These are phyloP conservation scores for Scaptomyza cyrtandrae DNA, from an alignment of 2,888 invertebrate species.

Conservation along the genomic window DNA sequence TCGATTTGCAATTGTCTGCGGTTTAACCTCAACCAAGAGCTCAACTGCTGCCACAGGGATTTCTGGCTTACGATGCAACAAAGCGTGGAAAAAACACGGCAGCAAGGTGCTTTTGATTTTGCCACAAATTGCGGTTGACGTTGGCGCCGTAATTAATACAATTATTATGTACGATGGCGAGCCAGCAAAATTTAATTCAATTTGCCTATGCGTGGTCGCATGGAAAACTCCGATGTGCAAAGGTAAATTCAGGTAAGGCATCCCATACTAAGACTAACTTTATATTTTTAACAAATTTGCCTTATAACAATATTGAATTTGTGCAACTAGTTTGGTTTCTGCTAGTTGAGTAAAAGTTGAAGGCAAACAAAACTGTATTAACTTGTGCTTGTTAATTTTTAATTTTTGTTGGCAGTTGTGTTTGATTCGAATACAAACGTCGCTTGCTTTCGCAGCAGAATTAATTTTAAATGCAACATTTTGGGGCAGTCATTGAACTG, in stretches of 20 bases:
- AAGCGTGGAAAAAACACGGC: constrained; percentile 5
- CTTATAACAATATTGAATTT: not conserved
- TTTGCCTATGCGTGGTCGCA: constrained; percentile 10
- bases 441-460: constrained; percentile 18
- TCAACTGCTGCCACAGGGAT: constrained; percentile 12
- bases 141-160: constrained; percentile 39
- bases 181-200: constrained; percentile 11
- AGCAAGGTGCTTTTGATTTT: constrained; percentile 24
- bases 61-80: constrained; percentile 3
- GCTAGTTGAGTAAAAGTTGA: not conserved
- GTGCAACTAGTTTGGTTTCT: not conserved
- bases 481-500: constrained; percentile 42
- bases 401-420: not conserved
- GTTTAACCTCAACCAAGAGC: constrained; percentile 6
- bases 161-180: constrained; percentile 15
- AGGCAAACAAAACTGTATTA: not conserved
- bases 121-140: constrained; percentile 37
- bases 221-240: not conserved
- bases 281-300: no score
- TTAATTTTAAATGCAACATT: constrained; percentile 37
- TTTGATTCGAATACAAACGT: constrained; percentile 10
- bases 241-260: no score
- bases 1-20: constrained; percentile 54
- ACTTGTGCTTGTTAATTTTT: not conserved
- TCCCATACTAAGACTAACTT: no score